Percentiles rank a stretch among this genome's conserved stretches.
Evolutionary conservation across 2,888 invertebrate genomes (phyloP).

Genomic region (Agrotis clavis): DNA sequence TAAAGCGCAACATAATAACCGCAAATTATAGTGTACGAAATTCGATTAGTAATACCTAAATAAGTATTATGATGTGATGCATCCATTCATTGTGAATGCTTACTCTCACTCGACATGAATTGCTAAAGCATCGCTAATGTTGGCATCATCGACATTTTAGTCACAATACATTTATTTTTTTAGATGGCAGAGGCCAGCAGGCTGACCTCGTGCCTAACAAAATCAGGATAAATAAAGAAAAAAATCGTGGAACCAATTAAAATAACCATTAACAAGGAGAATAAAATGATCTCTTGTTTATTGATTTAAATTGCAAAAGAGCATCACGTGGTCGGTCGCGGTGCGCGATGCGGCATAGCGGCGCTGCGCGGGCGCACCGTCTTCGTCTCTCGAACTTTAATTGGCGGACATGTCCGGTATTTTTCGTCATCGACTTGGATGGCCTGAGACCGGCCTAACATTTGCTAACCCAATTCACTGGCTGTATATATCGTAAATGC

Average conservation of each 20-base stretch:
- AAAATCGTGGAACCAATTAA: conserved; percentile 74
- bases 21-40: conserved; percentile 57
- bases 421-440: conserved; percentile 68
- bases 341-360: conserved; percentile 64
- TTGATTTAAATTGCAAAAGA: conserved; percentile 84
- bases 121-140: conserved; percentile 18
- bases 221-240: conserved; percentile 27
- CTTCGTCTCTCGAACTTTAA: conserved; percentile 72
- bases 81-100: conserved; percentile 46
- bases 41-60: conserved; percentile 57
- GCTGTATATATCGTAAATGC: conserved; percentile 69
- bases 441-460: conserved; percentile 75
- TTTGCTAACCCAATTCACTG: conserved; percentile 69
- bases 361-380: conserved; percentile 62
- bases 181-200: neutral
- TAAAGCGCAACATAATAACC: conserved; percentile 60
- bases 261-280: conserved; percentile 74
- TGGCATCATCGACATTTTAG: neutral
- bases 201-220: conserved; percentile 26
- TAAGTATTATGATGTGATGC: conserved; percentile 46
- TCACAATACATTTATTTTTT: neutral
- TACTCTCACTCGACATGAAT: conserved; percentile 48
- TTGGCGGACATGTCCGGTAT: conserved; percentile 77
- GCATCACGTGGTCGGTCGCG: conserved; percentile 71
- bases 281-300: conserved; percentile 79